A percentile compares a stretch with the other conserved stretches of the same genome.
phyloP scores from a whole-genome alignment of 2,797 vertebrate genomes.

The Coracias cyanogaster region DNA sequence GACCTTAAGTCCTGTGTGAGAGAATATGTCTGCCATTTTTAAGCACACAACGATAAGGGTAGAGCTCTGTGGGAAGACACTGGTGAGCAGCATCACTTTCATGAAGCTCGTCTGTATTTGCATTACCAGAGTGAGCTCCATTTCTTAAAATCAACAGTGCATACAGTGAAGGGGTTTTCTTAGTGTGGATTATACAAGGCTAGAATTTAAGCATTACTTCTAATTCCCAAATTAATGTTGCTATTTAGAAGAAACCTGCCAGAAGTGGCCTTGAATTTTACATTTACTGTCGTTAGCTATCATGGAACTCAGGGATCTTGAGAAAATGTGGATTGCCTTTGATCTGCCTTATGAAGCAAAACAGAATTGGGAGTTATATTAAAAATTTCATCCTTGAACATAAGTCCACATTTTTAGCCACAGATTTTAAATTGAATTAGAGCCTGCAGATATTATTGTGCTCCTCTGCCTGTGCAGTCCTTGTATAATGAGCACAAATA shows the following conservation, averaged over 20 bases:
- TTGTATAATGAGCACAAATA: not conserved
- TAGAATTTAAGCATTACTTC: not conserved
- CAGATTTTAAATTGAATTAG: not conserved
- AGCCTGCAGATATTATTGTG: not conserved
- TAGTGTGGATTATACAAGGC: not conserved
- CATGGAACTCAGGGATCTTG: accelerated
- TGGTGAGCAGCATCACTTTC: not conserved
- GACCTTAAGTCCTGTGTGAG: not conserved
- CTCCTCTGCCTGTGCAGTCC: not conserved
- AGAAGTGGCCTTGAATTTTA: not conserved
- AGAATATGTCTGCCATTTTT: accelerated
- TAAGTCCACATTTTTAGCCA: not conserved
- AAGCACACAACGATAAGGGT: accelerated
- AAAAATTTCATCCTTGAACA: not conserved
- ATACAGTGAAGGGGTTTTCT: not conserved
- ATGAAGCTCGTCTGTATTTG: not conserved
- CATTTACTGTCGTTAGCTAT: not conserved
- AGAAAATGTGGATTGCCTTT: not conserved
- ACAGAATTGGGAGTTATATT: not conserved
- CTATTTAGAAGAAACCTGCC: not conserved
- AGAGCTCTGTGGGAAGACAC: not conserved
- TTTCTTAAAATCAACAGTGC: not conserved
- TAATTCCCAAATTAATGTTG: not conserved
- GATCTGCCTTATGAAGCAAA: not conserved
- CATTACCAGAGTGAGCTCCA: not conserved